These are phyloP conservation scores for Oophaga sylvatica DNA, from an alignment of 2,797 vertebrate genomes.

Conservation along the genomic window DNA sequence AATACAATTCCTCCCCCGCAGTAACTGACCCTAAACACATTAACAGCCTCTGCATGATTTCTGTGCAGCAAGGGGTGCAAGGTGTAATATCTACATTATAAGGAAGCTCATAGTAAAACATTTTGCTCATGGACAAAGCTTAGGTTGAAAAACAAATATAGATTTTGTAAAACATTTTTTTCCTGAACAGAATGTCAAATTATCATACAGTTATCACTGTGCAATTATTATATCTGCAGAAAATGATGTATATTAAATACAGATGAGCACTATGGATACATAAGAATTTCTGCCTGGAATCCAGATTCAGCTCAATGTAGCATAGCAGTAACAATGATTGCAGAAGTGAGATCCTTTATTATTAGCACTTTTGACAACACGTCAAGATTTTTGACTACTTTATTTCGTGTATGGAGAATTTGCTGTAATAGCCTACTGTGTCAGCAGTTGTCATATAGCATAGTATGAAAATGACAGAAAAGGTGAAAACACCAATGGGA, in stretches of 20 bases:
- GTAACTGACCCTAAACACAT: conserved; percentile 25
- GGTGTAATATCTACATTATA: conserved; percentile 7
- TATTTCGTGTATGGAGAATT: conserved; percentile 22
- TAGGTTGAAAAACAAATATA: not conserved
- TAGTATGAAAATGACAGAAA: conserved; percentile 4
- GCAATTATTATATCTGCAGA: not conserved
- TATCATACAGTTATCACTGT: not conserved
- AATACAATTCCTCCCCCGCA: conserved; percentile 26
- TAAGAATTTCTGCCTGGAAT: not conserved
- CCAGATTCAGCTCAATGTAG: not conserved
- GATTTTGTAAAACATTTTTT: not conserved
- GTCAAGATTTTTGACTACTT: conserved; percentile 28
- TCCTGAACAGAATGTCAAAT: not conserved
- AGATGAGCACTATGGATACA: not conserved
- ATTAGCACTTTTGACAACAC: conserved; percentile 38
- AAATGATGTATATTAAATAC: not conserved
- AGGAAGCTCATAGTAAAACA: not conserved
- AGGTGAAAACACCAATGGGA: conserved; percentile 35
- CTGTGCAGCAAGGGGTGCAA: not conserved
- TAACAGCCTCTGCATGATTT: conserved; percentile 48
- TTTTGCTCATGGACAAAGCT: not conserved
- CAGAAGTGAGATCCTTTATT: conserved; percentile 27
- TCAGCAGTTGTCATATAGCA: conserved; percentile 15
- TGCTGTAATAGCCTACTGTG: conserved; percentile 33
- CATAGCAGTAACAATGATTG: not conserved